Conservation (phyloP, 2,113 vertebrate genomes). For the Sakesphorus luctuosus region DNA sequence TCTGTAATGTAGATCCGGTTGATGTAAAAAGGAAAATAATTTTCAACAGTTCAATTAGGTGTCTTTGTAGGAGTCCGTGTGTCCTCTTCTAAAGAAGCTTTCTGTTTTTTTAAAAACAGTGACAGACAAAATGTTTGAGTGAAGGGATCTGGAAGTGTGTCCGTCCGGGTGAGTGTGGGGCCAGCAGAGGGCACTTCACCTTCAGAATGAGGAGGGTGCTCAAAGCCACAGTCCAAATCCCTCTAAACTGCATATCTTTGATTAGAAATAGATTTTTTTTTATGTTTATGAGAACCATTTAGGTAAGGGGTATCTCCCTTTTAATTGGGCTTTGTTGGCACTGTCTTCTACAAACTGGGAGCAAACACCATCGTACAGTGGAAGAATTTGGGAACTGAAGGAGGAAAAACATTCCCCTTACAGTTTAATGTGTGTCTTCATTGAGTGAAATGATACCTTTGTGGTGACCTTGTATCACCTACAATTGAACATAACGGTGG, state of each 20-base stretch:
- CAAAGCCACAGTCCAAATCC: conserved; percentile 20
- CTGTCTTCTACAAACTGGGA: neutral
- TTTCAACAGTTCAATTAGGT: accelerated
- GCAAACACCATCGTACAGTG: neutral
- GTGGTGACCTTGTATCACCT: neutral
- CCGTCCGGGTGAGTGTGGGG: conserved; percentile 42
- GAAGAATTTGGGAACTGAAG: conserved; percentile 39
- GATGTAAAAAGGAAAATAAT: neutral
- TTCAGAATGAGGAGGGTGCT: conserved; percentile 23
- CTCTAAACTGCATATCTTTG: neutral
- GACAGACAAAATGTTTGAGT: neutral
- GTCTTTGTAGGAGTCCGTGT: neutral
- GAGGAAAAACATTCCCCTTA: accelerated
- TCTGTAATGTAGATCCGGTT: neutral
- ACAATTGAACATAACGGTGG: neutral
- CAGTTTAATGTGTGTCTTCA: conserved; percentile 25
- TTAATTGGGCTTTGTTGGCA: conserved; percentile 23
- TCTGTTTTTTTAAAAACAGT: neutral
- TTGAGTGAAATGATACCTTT: neutral
- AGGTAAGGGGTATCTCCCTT: conserved; percentile 20
- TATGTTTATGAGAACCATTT: neutral
- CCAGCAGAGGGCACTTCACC: conserved; percentile 63
- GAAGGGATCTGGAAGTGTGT: conserved; percentile 30
- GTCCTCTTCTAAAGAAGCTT: neutral
- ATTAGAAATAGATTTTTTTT: conserved; percentile 28